A percentile compares a stretch with the other conserved stretches of the same genome.
These are phyloP conservation scores for Ostrea edulis DNA, from an alignment of 1,140 invertebrate species.

Conservation along the genomic window DNA sequence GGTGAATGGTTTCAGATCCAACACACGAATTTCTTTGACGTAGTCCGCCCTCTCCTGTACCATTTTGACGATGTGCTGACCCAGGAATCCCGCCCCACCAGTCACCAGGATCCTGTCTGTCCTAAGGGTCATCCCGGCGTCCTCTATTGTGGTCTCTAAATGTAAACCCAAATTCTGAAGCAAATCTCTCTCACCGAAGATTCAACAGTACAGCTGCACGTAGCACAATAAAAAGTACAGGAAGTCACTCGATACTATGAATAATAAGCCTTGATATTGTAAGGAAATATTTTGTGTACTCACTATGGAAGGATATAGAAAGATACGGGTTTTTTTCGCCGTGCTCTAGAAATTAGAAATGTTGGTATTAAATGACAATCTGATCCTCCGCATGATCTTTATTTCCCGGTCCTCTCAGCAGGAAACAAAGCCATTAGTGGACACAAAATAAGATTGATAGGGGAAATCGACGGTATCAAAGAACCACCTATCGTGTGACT, in stretches of 20 bases:
- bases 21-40: constrained; percentile 83
- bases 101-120: constrained; percentile 62
- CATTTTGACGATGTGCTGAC: constrained; percentile 83
- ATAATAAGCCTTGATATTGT: too few relatives aligned
- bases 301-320: too few relatives aligned
- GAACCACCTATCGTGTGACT: background rate
- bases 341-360: background rate
- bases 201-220: too few relatives aligned
- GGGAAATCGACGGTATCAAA: background rate
- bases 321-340: too few relatives aligned
- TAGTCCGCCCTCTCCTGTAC: constrained; percentile 80
- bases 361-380: background rate
- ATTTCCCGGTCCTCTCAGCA: background rate
- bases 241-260: too few relatives aligned
- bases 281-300: too few relatives aligned
- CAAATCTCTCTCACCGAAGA: too few relatives aligned
- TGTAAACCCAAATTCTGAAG: background rate
- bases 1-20: constrained; percentile 82
- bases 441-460: background rate
- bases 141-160: background rate
- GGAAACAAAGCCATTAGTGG: background rate
- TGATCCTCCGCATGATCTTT: background rate
- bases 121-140: background rate
- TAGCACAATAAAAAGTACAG: too few relatives aligned
- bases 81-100: constrained; percentile 85